These are phyloP conservation scores for Xanthorhoe designata DNA, from an alignment of 2,888 invertebrate genomes.

Conservation along the genomic window DNA sequence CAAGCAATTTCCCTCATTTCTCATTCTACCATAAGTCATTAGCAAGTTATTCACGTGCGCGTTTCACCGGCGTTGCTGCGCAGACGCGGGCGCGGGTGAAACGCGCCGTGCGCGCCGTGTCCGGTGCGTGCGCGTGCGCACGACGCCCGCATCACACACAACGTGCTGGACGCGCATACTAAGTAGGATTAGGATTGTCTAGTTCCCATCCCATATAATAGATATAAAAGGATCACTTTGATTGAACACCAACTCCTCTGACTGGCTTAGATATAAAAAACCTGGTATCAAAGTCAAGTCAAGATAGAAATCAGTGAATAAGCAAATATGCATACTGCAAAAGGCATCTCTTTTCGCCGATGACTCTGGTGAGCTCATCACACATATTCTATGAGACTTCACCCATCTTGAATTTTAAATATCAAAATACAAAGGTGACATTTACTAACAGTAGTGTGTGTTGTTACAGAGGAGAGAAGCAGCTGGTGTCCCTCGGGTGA, in stretches of 20 bases:
- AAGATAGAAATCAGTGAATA: too few relatives aligned
- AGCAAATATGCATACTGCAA: too few relatives aligned
- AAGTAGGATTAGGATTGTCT: slow-evolving; percentile 4
- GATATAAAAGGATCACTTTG: too few relatives aligned
- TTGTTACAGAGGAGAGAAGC: not conserved
- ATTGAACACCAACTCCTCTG: not conserved
- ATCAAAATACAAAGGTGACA: not conserved
- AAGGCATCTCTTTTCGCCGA: too few relatives aligned
- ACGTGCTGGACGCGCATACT: slow-evolving; percentile 3
- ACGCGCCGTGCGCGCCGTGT: slow-evolving; percentile 13
- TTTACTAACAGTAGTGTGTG: not conserved
- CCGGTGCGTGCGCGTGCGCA: slow-evolving; percentile 8
- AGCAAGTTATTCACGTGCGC: slow-evolving; percentile 7
- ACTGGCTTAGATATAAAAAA: too few relatives aligned
- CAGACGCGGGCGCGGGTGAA: slow-evolving; percentile 7
- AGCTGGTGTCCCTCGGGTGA: not conserved
- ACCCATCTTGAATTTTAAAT: not conserved
- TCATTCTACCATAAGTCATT: slow-evolving; percentile 2
- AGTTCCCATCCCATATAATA: not conserved
- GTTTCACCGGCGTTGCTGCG: not conserved
- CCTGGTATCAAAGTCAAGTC: too few relatives aligned
- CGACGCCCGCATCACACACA: slow-evolving; percentile 4
- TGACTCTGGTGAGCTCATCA: too few relatives aligned
- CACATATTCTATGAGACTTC: too few relatives aligned
- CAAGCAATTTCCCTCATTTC: not conserved